Conservation (phyloP, 2,797 vertebrate genomes). For the Cheirogaleus major region DNA sequence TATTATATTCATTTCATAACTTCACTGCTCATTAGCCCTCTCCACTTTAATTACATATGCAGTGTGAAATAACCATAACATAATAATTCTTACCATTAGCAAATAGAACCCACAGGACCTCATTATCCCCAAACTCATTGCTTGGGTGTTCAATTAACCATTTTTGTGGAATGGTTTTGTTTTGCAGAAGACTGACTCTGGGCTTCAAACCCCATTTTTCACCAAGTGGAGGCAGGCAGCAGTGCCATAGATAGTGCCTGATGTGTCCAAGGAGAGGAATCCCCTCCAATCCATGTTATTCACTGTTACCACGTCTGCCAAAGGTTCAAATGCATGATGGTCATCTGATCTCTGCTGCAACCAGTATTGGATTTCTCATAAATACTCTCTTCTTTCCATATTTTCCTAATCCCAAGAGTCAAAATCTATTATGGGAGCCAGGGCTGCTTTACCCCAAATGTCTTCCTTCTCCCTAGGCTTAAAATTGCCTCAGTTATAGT, state of each 20-base stretch:
- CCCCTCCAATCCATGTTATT: background rate
- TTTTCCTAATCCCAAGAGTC: background rate
- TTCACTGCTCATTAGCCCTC: constrained; percentile 27
- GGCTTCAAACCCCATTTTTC: background rate
- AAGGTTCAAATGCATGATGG: background rate
- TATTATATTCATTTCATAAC: background rate
- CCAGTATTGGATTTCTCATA: background rate
- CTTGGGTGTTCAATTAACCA: background rate
- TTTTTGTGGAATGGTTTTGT: constrained; percentile 14
- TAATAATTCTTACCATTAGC: constrained; percentile 28
- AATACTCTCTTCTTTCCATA: background rate
- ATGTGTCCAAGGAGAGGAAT: background rate
- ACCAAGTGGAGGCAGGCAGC: background rate
- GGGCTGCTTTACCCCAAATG: background rate
- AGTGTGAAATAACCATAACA: background rate
- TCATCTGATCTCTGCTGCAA: background rate
- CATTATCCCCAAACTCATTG: background rate
- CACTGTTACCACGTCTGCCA: background rate
- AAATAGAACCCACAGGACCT: background rate
- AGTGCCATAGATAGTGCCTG: background rate
- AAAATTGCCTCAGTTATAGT: background rate
- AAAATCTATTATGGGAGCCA: background rate
- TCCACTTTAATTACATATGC: constrained; percentile 29
- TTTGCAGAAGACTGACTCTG: background rate
- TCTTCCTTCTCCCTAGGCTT: background rate